A percentile compares a stretch with the other conserved stretches of the same genome.
These are phyloP conservation scores for Meandrina meandrites DNA, from an alignment of 92 coral and sea anemone genomes.

Conservation along the genomic window DNA sequence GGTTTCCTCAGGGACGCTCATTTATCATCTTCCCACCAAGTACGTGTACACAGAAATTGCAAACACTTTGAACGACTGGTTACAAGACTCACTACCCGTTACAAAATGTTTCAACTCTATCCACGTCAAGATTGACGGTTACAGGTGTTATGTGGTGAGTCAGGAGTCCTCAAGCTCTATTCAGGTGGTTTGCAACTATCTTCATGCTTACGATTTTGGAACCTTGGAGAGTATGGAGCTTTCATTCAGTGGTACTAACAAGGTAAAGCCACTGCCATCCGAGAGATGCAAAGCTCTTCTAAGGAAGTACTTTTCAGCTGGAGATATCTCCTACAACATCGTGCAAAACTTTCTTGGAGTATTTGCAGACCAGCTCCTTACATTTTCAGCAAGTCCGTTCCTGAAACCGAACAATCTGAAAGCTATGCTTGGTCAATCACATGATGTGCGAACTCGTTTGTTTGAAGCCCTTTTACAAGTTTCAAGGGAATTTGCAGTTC, in stretches of 20 bases:
- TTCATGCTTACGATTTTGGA: constrained; percentile 58
- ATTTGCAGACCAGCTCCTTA: constrained; percentile 73
- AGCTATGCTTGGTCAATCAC: constrained; percentile 56
- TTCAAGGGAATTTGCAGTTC: constrained; percentile 75
- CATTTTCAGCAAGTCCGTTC: constrained; percentile 77
- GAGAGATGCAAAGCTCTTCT: constrained; percentile 57
- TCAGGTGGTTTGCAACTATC: constrained; percentile 85
- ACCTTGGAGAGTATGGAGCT: constrained; percentile 56
- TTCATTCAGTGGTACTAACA: constrained; percentile 44
- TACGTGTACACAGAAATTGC: constrained; percentile 75
- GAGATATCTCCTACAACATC: constrained; percentile 66
- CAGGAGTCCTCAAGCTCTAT: constrained; percentile 62
- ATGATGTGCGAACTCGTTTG: constrained; percentile 67
- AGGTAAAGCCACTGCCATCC: constrained; percentile 45
- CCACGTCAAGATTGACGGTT: constrained; percentile 54
- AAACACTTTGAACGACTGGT: constrained; percentile 72
- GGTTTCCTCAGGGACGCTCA: constrained; percentile 79
- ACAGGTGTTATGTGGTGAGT: constrained; percentile 63
- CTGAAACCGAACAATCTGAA: constrained; percentile 60
- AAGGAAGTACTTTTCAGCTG: constrained; percentile 53
- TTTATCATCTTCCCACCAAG: constrained; percentile 66
- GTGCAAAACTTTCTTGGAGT: constrained; percentile 71
- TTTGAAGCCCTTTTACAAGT: constrained; percentile 70
- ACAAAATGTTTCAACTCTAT: constrained; percentile 65
- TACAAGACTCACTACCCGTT: constrained; percentile 64